phyloP scores from a whole-genome alignment of 2,113 vertebrate species.

The Setophaga kirtlandii region DNA sequence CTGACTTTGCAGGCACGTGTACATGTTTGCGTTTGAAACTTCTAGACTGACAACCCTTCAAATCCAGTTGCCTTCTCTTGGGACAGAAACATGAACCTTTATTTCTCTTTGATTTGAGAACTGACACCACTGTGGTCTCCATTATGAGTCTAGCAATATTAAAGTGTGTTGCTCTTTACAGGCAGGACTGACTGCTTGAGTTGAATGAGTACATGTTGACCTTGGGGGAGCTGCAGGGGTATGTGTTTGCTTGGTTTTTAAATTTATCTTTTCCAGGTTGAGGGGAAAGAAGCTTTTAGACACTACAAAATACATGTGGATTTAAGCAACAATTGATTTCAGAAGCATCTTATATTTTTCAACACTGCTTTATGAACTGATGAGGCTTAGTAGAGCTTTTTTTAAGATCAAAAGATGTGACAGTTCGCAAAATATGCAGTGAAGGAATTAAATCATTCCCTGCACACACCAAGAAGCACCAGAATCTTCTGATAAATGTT shows the following conservation, averaged over 20 bases:
- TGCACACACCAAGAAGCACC: background rate
- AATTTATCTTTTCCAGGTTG: background rate
- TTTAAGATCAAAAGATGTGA: background rate
- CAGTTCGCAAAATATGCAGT: background rate
- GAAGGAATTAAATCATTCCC: background rate
- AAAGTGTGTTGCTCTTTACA: background rate
- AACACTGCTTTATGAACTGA: background rate
- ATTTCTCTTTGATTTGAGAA: conserved; percentile 32
- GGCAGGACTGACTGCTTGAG: background rate
- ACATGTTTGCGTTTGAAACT: background rate
- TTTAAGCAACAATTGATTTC: background rate
- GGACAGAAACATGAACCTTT: background rate
- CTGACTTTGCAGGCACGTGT: background rate
- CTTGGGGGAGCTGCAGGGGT: background rate
- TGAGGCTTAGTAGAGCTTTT: background rate
- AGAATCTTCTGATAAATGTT: background rate
- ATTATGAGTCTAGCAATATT: background rate
- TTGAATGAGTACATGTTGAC: background rate
- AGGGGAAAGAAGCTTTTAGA: background rate
- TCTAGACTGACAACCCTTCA: background rate
- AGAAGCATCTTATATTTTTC: background rate
- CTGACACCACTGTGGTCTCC: background rate
- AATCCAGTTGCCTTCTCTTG: background rate
- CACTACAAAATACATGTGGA: background rate
- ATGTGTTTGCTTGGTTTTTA: background rate